phyloP scores from a whole-genome alignment of 2,113 vertebrate genomes.

The Embiotoca jacksoni region DNA sequence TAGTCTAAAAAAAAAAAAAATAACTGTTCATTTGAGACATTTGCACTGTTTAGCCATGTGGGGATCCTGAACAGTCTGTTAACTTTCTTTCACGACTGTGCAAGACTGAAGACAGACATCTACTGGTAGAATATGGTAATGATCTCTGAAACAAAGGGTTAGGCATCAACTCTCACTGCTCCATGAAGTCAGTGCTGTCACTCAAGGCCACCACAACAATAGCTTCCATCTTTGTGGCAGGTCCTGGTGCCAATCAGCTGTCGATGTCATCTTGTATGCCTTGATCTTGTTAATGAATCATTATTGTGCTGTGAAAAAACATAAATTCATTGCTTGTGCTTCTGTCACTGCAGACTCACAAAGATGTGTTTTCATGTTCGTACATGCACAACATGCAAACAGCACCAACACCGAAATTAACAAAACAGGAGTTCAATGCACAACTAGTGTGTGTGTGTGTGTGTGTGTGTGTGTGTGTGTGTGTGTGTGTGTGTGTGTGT shows the following conservation, averaged over 20 bases:
- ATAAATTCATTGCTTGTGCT: background rate
- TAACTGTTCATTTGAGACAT: background rate
- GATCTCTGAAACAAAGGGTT: slow-evolving; percentile 47
- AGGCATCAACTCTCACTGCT: slow-evolving; percentile 2
- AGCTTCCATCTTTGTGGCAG: background rate
- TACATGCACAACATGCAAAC: slow-evolving; percentile 10
- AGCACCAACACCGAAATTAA: background rate
- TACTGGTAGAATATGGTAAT: slow-evolving; percentile 73
- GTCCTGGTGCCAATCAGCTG: background rate
- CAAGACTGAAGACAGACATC: slow-evolving; percentile 77
- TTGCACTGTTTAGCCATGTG: slow-evolving; percentile 22
- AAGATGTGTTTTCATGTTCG: background rate
- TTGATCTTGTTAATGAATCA: background rate
- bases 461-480: too few species aligned
- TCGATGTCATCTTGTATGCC: background rate
- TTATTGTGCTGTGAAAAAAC: background rate
- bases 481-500: background rate
- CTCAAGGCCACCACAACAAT: slow-evolving; percentile 2
- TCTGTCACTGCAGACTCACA: background rate
- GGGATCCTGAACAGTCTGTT: slow-evolving; percentile 3
- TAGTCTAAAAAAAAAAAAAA: slow-evolving; percentile 7
- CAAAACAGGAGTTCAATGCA: background rate
- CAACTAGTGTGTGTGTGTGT: background rate
- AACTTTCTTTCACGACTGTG: slow-evolving; percentile 21
- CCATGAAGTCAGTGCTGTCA: slow-evolving; percentile 38